phyloP scores from a whole-genome alignment of 2,888 invertebrate species.

The Mactromeris polynyma region DNA sequence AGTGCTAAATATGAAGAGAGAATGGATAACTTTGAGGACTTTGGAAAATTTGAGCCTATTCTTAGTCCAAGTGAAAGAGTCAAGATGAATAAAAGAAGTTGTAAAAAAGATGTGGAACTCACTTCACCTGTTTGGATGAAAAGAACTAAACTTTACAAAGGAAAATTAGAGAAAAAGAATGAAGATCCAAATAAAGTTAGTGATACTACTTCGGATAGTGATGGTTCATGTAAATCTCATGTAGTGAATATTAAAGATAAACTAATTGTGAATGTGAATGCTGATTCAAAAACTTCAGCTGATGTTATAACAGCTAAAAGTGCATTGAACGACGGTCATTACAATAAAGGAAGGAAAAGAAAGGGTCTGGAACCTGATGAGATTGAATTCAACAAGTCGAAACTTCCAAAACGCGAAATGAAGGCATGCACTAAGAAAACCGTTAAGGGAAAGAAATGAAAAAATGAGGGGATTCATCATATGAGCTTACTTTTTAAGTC shows the following conservation, averaged over 20 bases:
- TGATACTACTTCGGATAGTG: not conserved
- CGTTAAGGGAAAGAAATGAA: not conserved
- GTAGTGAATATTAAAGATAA: not conserved
- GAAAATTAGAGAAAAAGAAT: conserved; percentile 19
- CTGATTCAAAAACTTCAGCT: not conserved
- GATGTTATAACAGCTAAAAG: not conserved
- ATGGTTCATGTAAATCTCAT: not conserved
- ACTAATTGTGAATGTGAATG: not conserved
- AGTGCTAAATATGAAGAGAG: not conserved
- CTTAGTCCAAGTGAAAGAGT: conserved; percentile 69
- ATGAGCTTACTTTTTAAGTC: not conserved
- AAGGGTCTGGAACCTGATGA: not conserved
- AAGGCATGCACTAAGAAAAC: not conserved
- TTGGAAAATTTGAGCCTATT: conserved; percentile 28
- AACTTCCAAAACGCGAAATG: not conserved
- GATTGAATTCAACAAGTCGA: not conserved
- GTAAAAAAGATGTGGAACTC: conserved; percentile 56
- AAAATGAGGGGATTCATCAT: not conserved
- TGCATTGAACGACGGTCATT: not conserved
- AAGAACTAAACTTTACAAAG: conserved; percentile 34
- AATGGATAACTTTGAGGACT: conserved; percentile 5
- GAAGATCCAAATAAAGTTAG: not conserved
- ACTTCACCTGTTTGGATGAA: conserved; percentile 62
- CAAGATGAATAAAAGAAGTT: conserved; percentile 68
- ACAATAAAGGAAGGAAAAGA: not conserved